phyloP scores from a whole-genome alignment of 1,140 invertebrate genomes.

The Orius insidiosus region DNA sequence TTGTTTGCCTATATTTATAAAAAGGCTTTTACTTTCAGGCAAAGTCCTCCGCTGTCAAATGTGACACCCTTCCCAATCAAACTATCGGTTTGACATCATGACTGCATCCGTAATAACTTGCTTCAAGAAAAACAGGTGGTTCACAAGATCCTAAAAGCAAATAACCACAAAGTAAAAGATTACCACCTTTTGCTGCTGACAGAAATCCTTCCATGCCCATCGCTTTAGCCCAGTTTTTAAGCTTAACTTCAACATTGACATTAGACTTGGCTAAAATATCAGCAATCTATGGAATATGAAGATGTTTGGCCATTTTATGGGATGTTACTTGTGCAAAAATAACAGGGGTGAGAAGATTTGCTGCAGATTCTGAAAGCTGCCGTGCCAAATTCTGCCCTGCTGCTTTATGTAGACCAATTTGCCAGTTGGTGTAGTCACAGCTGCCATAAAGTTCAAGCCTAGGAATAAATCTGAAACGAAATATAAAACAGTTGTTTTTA shows the following conservation, averaged over 20 bases:
- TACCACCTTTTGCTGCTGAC: no score
- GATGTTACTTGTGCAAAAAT: slow-evolving; percentile 31
- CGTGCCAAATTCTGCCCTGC: slow-evolving; percentile 41
- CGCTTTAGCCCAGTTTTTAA: slow-evolving; percentile 21
- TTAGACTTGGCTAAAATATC: slow-evolving; percentile 27
- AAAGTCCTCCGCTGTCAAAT: slow-evolving; percentile 51
- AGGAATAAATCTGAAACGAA: no score
- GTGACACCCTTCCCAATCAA: slow-evolving; percentile 31
- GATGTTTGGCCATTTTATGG: no score
- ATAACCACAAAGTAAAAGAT: neutral
- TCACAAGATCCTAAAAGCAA: slow-evolving; percentile 30
- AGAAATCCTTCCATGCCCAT: neutral
- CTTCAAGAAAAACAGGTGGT: slow-evolving; percentile 40
- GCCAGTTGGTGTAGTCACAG: slow-evolving; percentile 29
- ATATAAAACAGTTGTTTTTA: no score
- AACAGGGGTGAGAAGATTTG: slow-evolving; percentile 42
- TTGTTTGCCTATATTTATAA: neutral
- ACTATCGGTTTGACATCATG: slow-evolving; percentile 27
- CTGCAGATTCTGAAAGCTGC: slow-evolving; percentile 38
- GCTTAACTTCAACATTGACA: slow-evolving; percentile 31
- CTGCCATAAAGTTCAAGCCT: slow-evolving; percentile 2
- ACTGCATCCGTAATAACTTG: slow-evolving; percentile 30
- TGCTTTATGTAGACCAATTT: slow-evolving; percentile 32
- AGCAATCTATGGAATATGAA: slow-evolving; percentile 6
- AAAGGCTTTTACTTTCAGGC: slow-evolving; percentile 29